Conservation (phyloP, 1,140 invertebrate genomes). For the Holotrichia oblita region DNA sequence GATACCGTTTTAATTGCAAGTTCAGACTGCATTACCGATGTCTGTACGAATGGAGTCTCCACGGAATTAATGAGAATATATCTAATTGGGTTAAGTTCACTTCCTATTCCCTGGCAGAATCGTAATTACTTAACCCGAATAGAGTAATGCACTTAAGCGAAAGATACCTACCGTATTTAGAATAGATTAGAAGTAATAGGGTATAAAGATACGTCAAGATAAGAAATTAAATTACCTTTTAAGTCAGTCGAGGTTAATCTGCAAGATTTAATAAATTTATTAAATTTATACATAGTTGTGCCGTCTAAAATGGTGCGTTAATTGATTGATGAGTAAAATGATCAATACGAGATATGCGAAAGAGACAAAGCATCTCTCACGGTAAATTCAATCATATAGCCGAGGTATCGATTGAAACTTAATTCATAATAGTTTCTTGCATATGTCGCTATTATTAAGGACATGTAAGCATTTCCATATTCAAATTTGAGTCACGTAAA, state of each 20-base stretch:
- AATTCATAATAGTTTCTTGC: background rate
- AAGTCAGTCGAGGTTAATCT: too few species aligned
- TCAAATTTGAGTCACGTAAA: constrained; percentile 1
- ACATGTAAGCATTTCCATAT: constrained; percentile 7
- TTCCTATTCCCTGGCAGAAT: background rate
- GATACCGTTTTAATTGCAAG: constrained; percentile 8
- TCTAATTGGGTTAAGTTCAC: constrained; percentile 12
- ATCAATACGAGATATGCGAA: too few species aligned
- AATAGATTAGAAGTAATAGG: too few species aligned
- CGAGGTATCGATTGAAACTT: background rate
- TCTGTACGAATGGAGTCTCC: background rate
- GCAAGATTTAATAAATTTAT: too few species aligned
- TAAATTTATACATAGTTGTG: too few species aligned
- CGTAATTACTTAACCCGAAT: constrained; percentile 12
- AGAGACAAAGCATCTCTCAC: too few species aligned
- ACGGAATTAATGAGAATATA: background rate
- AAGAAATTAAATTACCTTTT: too few species aligned
- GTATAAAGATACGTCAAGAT: too few species aligned
- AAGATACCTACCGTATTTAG: too few species aligned
- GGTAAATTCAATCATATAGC: too few species aligned
- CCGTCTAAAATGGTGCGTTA: too few species aligned
- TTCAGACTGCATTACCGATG: background rate
- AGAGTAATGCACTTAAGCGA: background rate
- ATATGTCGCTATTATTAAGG: background rate
- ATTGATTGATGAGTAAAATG: too few species aligned